A percentile compares a stretch with the other conserved stretches of the same genome.
Evolutionary conservation across 2,113 vertebrate species (phyloP).

Genomic region (Pseudolaguvia tuberculata): DNA sequence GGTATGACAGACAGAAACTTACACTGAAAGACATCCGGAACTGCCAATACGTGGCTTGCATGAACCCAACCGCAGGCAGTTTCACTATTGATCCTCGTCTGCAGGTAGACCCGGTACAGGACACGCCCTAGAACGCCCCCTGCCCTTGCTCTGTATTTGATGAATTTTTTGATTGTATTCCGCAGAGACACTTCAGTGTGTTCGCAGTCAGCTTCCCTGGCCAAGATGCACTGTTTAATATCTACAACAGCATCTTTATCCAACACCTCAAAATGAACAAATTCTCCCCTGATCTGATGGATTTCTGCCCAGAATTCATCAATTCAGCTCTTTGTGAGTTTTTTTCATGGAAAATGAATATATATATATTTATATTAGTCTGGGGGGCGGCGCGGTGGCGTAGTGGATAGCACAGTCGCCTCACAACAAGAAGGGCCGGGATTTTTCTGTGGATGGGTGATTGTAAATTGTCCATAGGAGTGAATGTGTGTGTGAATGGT

Average conservation of each 20-base stretch:
- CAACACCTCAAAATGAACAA: conserved; percentile 73
- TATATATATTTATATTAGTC: too few relatives aligned
- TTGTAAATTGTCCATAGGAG: too few relatives aligned
- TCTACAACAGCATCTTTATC: conserved; percentile 83
- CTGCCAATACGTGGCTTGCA: conserved; percentile 89
- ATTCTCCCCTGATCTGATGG: conserved; percentile 71
- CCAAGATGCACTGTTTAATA: conserved; percentile 78
- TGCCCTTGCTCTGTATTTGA: background rate
- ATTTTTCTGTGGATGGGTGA: too few relatives aligned
- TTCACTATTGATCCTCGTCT: conserved; percentile 95
- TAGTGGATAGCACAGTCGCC: too few relatives aligned
- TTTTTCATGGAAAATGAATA: too few relatives aligned
- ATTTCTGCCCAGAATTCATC: conserved; percentile 65
- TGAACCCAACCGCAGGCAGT: conserved; percentile 90
- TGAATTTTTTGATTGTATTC: conserved; percentile 49
- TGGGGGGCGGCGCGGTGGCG: too few relatives aligned
- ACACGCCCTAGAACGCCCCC: too few relatives aligned
- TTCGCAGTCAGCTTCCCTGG: conserved; percentile 83
- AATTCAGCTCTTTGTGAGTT: conserved; percentile 62
- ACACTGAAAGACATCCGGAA: conserved; percentile 85
- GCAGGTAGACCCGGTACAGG: conserved; percentile 71
- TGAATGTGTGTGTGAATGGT: too few relatives aligned
- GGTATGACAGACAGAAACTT: conserved; percentile 90
- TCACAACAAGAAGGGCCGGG: too few relatives aligned
- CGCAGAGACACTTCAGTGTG: conserved; percentile 88